Conservation (phyloP, 2,888 invertebrate species). For the Ornithoptera priamus region DNA sequence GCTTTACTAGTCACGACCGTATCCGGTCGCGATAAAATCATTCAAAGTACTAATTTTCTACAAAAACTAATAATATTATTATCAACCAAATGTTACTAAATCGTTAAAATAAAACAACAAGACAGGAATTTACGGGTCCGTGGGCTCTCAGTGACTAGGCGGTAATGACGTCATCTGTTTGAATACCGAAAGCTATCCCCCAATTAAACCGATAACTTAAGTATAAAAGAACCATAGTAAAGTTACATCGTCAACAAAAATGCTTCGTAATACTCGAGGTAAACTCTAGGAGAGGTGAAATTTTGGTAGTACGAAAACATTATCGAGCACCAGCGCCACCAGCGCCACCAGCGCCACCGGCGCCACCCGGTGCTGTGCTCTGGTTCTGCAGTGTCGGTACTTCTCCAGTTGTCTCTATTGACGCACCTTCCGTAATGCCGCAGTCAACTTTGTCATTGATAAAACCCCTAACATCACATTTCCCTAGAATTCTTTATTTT, state of each 20-base stretch:
- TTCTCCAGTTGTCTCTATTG: constrained; percentile 53
- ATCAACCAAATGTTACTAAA: constrained; percentile 73
- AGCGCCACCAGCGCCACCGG: constrained; percentile 38
- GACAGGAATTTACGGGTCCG: constrained; percentile 63
- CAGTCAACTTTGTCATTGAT: constrained; percentile 80
- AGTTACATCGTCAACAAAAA: constrained; percentile 54
- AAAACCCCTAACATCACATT: constrained; percentile 78
- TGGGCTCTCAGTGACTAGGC: constrained; percentile 79
- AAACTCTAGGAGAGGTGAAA: constrained; percentile 46
- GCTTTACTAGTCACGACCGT: constrained; percentile 77
- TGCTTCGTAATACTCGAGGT: constrained; percentile 70
- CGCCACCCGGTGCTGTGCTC: background rate
- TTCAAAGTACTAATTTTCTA: constrained; percentile 64
- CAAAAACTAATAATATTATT: constrained; percentile 73
- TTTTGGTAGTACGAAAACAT: constrained; percentile 56
- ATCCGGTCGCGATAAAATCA: constrained; percentile 60
- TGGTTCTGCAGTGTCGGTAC: constrained; percentile 34
- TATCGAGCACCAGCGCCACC: constrained; percentile 52
- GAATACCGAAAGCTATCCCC: constrained; percentile 49
- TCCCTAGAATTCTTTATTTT: constrained; percentile 54
- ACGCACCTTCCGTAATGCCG: constrained; percentile 60
- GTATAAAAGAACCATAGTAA: constrained; percentile 48
- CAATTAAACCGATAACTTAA: constrained; percentile 45
- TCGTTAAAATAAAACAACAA: constrained; percentile 59
- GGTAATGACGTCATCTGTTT: constrained; percentile 64